Evolutionary conservation across 2,113 vertebrate species (phyloP).

Genomic region (Seriola aureovittata): DNA sequence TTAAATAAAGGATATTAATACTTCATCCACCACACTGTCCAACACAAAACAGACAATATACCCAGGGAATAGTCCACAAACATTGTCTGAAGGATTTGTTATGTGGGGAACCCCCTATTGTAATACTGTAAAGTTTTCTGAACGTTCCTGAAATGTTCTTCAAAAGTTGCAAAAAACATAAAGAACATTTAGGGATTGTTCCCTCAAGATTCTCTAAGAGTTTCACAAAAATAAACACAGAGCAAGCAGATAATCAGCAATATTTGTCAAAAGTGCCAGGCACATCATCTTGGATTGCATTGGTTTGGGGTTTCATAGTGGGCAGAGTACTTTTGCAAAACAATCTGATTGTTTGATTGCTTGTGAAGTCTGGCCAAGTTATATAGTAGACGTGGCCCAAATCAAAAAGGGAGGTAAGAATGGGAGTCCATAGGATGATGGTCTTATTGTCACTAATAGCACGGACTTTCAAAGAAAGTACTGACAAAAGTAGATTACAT

Average conservation of each 20-base stretch:
- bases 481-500: neutral
- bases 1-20: too few species aligned
- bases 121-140: too few species aligned
- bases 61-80: too few species aligned
- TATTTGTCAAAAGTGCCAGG: neutral
- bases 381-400: neutral
- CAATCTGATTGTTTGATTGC: neutral
- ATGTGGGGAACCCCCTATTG: too few species aligned
- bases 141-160: too few species aligned
- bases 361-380: neutral
- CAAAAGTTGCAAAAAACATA: too few species aligned
- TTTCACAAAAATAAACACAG: neutral
- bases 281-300: neutral
- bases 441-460: neutral
- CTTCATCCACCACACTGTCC: too few species aligned
- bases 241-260: neutral
- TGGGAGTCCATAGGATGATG: neutral
- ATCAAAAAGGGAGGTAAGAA: slow-evolving; percentile 9
- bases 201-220: too few species aligned
- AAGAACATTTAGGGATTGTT: too few species aligned
- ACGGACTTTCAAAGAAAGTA: neutral
- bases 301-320: neutral
- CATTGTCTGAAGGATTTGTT: too few species aligned
- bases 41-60: too few species aligned
- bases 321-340: neutral